A percentile compares a stretch with the other conserved stretches of the same genome.
Evolutionary conservation across 2,888 invertebrate genomes (phyloP).

Genomic region (Boloria euphrosyne): DNA sequence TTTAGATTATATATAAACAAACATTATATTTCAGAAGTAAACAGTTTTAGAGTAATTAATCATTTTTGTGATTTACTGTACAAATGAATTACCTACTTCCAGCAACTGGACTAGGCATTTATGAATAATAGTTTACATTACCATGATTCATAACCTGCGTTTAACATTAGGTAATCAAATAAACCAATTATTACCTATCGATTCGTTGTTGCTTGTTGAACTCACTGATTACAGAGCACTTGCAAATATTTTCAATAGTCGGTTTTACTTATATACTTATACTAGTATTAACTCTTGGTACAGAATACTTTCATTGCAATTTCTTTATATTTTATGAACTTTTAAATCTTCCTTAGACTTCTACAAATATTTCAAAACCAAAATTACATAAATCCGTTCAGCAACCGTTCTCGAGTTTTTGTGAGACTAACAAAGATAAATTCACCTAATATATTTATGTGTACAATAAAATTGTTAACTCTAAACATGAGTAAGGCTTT

Average conservation of each 20-base stretch:
- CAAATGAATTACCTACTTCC: neutral
- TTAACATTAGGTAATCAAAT: conserved; percentile 13
- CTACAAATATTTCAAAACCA: no score
- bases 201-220: conserved; percentile 4
- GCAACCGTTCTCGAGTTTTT: no score
- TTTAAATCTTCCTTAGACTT: no score
- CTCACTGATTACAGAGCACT: neutral
- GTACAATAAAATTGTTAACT: no score
- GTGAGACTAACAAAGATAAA: no score
- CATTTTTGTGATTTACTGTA: neutral
- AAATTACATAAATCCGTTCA: no score
- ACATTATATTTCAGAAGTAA: no score
- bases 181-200: conserved; percentile 18
- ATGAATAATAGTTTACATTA: conserved; percentile 11
- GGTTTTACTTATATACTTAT: neutral
- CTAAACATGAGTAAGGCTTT: no score
- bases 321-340: neutral
- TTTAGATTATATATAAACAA: no score
- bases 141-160: conserved; percentile 10
- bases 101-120: neutral
- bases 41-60: no score
- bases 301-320: neutral
- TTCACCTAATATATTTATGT: no score
- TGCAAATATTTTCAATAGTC: neutral
- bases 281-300: no score